phyloP scores from a whole-genome alignment of 2,797 vertebrate species.

The Taenioides sp. region DNA sequence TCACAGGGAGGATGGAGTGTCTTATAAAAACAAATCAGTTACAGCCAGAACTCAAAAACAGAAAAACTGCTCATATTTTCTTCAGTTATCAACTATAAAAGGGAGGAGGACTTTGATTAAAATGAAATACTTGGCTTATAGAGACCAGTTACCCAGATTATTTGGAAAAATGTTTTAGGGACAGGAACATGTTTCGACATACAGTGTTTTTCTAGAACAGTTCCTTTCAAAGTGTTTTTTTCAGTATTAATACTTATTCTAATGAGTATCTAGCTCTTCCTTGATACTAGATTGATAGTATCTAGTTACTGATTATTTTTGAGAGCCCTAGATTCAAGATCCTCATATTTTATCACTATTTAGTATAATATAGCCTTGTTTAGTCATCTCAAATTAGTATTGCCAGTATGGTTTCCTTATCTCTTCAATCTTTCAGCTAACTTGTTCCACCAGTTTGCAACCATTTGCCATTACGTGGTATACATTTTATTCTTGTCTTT shows the following conservation, averaged over 20 bases:
- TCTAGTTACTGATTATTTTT: too few relatives aligned
- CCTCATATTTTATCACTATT: too few relatives aligned
- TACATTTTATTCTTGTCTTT: neutral
- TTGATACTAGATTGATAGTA: too few relatives aligned
- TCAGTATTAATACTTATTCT: too few relatives aligned
- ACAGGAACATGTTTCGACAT: neutral
- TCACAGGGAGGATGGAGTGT: slow-evolving; percentile 9
- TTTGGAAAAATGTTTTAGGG: neutral
- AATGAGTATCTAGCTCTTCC: too few relatives aligned
- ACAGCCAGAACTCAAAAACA: neutral
- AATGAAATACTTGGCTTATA: slow-evolving; percentile 3
- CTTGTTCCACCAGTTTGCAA: neutral
- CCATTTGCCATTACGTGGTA: neutral
- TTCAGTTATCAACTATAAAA: neutral
- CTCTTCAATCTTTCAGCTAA: neutral
- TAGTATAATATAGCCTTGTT: too few relatives aligned
- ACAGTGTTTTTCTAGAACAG: neutral
- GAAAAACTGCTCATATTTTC: slow-evolving; percentile 2
- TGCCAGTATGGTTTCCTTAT: too few relatives aligned
- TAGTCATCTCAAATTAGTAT: too few relatives aligned
- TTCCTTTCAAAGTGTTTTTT: neutral
- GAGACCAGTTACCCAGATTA: neutral
- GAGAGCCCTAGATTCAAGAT: too few relatives aligned
- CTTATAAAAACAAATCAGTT: slow-evolving; percentile 4
- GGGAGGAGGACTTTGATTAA: neutral